Percentiles rank a stretch among this genome's conserved stretches.
These are phyloP conservation scores for Avahi laniger DNA, from an alignment of 2,797 vertebrate genomes.

Conservation along the genomic window DNA sequence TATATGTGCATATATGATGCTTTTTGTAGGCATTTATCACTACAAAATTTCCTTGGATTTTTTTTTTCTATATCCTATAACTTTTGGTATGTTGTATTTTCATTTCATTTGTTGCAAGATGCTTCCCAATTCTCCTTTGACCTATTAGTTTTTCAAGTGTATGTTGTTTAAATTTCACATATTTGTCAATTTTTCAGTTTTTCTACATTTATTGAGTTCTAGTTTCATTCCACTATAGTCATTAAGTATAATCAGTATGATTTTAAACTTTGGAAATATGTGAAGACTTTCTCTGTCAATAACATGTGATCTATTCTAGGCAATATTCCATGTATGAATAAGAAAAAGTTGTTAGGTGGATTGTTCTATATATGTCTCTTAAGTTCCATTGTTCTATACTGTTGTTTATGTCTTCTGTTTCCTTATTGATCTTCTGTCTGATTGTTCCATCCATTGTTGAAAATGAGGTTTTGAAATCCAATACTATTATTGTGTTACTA, in stretches of 20 bases:
- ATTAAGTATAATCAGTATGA: neutral
- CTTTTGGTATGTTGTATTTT: neutral
- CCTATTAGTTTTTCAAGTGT: neutral
- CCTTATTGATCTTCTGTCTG: neutral
- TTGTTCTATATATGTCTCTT: neutral
- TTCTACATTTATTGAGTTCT: neutral
- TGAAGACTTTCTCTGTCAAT: neutral
- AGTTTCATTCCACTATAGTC: neutral
- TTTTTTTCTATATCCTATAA: neutral
- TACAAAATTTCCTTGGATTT: neutral
- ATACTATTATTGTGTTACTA: neutral
- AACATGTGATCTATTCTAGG: neutral
- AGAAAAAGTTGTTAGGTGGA: neutral
- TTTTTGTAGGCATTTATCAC: neutral
- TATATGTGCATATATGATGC: neutral
- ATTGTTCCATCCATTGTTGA: neutral
- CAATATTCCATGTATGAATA: neutral
- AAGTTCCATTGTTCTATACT: neutral
- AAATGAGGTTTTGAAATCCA: neutral
- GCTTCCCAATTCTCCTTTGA: neutral
- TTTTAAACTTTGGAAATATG: neutral
- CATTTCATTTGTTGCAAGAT: neutral
- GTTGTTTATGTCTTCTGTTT: neutral
- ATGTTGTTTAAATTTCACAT: neutral
- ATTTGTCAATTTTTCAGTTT: neutral